Evolutionary conservation across 2,888 invertebrate genomes (phyloP).

Genomic region (Zonitis immaculata): DNA sequence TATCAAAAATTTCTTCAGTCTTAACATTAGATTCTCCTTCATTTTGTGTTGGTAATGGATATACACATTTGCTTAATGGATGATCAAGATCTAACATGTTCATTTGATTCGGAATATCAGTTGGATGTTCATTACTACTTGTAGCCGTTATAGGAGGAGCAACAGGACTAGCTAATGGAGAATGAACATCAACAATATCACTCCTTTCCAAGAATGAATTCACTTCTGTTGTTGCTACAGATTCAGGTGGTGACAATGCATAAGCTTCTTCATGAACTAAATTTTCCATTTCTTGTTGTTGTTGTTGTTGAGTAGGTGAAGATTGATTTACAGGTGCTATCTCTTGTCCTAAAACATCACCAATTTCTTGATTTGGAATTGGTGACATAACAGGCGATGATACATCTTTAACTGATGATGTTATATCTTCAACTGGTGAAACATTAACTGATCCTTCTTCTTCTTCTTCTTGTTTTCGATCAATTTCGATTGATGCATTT

Average conservation of each 20-base stretch:
- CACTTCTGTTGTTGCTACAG: constrained; percentile 30
- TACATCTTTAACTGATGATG: constrained; percentile 45
- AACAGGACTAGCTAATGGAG: constrained; percentile 29
- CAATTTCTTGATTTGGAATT: constrained; percentile 6
- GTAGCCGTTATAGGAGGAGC: not conserved
- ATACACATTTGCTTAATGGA: constrained; percentile 21
- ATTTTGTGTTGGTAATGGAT: constrained; percentile 19
- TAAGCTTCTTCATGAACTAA: constrained; percentile 12
- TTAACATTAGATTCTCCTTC: constrained; percentile 24
- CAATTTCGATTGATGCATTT: not conserved
- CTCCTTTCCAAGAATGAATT: constrained; percentile 36
- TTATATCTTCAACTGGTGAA: constrained; percentile 37
- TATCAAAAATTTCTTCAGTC: constrained; percentile 37
- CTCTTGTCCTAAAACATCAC: constrained; percentile 11
- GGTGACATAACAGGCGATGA: constrained; percentile 13
- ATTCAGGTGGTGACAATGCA: constrained; percentile 23
- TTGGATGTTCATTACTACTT: not conserved
- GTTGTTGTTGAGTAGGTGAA: constrained; percentile 6
- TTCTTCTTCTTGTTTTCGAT: too few relatives aligned
- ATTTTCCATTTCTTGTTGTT: not conserved
- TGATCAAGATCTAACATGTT: constrained; percentile 10
- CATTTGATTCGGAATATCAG: constrained; percentile 1
- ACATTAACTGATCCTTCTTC: constrained; percentile 12
- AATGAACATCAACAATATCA: constrained; percentile 28
- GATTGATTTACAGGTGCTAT: constrained; percentile 4